These are phyloP conservation scores for Oreochromis spilurus DNA, from an alignment of 2,113 vertebrate genomes.

Conservation along the genomic window DNA sequence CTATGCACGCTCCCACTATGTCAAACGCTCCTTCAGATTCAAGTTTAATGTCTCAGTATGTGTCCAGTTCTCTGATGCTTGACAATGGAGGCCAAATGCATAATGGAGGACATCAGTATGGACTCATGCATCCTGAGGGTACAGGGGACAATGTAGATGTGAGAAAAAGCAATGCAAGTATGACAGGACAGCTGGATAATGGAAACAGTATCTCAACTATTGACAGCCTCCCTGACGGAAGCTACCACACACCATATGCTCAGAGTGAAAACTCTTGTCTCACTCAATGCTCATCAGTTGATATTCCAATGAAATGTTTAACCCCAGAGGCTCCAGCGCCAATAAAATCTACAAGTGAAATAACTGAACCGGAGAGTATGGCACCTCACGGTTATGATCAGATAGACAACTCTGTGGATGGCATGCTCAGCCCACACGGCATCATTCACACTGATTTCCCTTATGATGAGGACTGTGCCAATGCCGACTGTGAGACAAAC, in stretches of 20 bases:
- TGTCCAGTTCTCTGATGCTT: constrained; percentile 76
- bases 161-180: constrained; percentile 46
- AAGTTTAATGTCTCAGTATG: constrained; percentile 76
- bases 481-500: constrained; percentile 47
- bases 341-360: constrained; percentile 32
- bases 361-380: constrained; percentile 40
- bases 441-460: constrained; percentile 57
- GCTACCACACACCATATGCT: constrained; percentile 57
- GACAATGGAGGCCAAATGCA: constrained; percentile 71
- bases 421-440: constrained; percentile 50
- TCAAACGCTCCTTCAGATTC: constrained; percentile 60
- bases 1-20: constrained; percentile 36
- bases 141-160: constrained; percentile 41
- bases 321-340: constrained; percentile 42
- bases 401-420: constrained; percentile 55
- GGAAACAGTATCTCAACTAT: constrained; percentile 57
- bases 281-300: constrained; percentile 69
- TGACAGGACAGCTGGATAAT: constrained; percentile 49
- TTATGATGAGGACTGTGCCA: constrained; percentile 56
- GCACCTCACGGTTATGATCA: constrained; percentile 36
- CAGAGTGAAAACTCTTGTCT: constrained; percentile 69
- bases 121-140: constrained; percentile 56
- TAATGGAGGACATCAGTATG: constrained; percentile 72
- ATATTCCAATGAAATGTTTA: constrained; percentile 71
- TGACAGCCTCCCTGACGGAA: constrained; percentile 60